phyloP scores from a whole-genome alignment of 2,888 invertebrate genomes.

The Melipona beecheii region DNA sequence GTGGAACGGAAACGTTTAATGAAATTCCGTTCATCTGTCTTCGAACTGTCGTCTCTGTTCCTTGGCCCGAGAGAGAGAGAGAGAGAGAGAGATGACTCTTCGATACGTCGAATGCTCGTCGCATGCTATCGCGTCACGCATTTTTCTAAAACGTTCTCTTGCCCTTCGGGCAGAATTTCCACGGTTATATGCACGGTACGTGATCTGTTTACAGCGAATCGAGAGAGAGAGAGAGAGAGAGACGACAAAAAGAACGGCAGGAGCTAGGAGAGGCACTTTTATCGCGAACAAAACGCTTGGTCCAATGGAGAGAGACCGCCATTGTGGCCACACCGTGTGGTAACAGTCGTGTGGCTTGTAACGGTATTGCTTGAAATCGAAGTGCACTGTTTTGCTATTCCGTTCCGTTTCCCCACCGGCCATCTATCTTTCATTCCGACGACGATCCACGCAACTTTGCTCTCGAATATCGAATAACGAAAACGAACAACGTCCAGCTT shows the following conservation, averaged over 20 bases:
- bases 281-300: constrained; percentile 48
- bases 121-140: not conserved
- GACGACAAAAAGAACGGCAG: constrained; percentile 28
- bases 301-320: constrained; percentile 21
- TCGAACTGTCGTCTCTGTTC: not conserved
- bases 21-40: constrained; percentile 1
- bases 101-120: too few relatives aligned
- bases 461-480: not conserved
- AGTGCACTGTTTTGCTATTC: constrained; percentile 32
- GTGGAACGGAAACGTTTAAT: not conserved
- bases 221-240: not conserved
- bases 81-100: too few relatives aligned
- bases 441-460: constrained; percentile 13
- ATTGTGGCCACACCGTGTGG: constrained; percentile 14
- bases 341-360: constrained; percentile 33
- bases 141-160: constrained; percentile 1
- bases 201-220: constrained; percentile 38
- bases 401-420: constrained; percentile 26
- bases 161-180: not conserved
- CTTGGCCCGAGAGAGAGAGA: not conserved
- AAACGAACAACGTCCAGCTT: not conserved
- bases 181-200: constrained; percentile 5
- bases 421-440: constrained; percentile 23
- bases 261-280: constrained; percentile 40
- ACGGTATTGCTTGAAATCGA: constrained; percentile 47